Base-by-base conservation (phyloP, 2,113 vertebrate genomes). In the Neodontobutis hainanensis region DNA sequence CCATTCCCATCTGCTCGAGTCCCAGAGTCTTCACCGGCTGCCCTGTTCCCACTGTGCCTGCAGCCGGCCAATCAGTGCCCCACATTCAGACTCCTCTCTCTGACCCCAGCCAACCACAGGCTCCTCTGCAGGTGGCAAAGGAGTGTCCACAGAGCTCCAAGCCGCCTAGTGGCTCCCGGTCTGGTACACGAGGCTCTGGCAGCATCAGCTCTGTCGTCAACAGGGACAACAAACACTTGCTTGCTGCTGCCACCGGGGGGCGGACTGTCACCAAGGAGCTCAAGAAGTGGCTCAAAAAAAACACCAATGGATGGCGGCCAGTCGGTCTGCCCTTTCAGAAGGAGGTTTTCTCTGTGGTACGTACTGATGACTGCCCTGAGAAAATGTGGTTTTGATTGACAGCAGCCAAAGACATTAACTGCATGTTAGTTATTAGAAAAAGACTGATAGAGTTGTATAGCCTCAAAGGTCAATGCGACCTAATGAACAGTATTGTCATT, bases 71-170 rank as follows among this genome's bases (percentile, higher is more conserved):
- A 75, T 94, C 96, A 0, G 94, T 97, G 82, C 95, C 96, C 80
- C 94, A 94, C 81, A 82, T 96, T 86, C 95, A 96, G 88, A 94
- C 94, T 0, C 95, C 95, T 55, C 94, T 94, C 85, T 96, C 95
- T 1, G 95, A 98, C 81, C 94, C 95, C 80, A 84, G 84, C 76
- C 85, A 82, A 60, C 89, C 92, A 0, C 96, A 95, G 93, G 92
- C 94, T 60, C 89, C 87, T 46, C 88, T 92, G 85, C 91, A 91
- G 59, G 90, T 93, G 77, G 92, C 90, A 0, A 94, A 93, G 1
- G 95, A 98, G 55, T 96, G 96, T 77, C 96, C 96, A 0, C 96
- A 96, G 92, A 96, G 95, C 79, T 94, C 96, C 73, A 98, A 97
- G 88, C 92, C 95, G 12, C 96, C 96, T 68, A 95, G 95, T 1